Evolutionary conservation across 2,888 invertebrate species (phyloP).

Genomic region (Silvanus unidentatus): DNA sequence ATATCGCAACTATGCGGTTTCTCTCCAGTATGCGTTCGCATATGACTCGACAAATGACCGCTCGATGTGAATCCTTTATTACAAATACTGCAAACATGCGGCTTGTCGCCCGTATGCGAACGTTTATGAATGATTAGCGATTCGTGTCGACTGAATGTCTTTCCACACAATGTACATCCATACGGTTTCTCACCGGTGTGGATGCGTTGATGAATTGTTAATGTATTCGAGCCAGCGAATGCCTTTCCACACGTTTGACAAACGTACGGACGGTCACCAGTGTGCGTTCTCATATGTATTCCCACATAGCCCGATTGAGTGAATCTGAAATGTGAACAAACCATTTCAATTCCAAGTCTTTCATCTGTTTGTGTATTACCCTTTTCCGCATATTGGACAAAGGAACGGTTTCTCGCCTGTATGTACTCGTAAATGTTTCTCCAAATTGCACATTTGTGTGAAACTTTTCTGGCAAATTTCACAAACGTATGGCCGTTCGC

Average conservation of each 20-base stretch:
- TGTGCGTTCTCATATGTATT: conserved; percentile 47
- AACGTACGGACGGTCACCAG: conserved; percentile 45
- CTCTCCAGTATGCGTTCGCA: conserved; percentile 44
- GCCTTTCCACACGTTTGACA: conserved; percentile 46
- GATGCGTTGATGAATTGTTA: conserved; percentile 43
- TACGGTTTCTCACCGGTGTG: conserved; percentile 47
- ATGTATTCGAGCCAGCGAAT: conserved; percentile 45
- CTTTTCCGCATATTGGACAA: conserved; percentile 45
- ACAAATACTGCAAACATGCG: conserved; percentile 42
- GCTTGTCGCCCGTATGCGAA: conserved; percentile 44
- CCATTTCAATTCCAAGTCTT: neutral
- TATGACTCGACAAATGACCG: conserved; percentile 44
- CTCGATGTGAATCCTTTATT: conserved; percentile 43
- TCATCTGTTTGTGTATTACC: no score
- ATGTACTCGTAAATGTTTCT: conserved; percentile 46
- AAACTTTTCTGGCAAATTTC: conserved; percentile 44
- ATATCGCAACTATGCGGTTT: conserved; percentile 41
- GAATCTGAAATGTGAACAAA: conserved; percentile 35
- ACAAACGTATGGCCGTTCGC: conserved; percentile 44
- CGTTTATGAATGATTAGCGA: conserved; percentile 43
- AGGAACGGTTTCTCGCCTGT: conserved; percentile 46
- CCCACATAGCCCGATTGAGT: conserved; percentile 47
- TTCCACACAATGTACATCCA: conserved; percentile 41
- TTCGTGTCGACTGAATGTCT: conserved; percentile 44
- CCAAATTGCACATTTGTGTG: conserved; percentile 45